Conservation (phyloP, 1,140 invertebrate genomes). For the Drosophila oshimai region DNA sequence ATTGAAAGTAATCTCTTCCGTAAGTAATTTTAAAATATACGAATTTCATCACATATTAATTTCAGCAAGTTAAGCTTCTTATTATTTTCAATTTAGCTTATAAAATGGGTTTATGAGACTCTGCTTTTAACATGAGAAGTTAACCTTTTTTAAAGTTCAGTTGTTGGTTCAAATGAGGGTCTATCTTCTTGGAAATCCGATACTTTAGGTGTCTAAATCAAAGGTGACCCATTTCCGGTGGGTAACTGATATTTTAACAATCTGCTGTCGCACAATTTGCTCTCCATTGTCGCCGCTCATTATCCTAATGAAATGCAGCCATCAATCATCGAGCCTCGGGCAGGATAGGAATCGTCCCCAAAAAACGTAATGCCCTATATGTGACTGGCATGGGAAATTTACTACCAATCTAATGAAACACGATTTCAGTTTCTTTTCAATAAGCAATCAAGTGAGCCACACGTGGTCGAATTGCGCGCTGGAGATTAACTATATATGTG, state of each 20-base stretch:
- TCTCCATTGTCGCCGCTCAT: constrained; percentile 22
- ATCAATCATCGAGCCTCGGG: constrained; percentile 34
- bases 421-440: constrained; percentile 39
- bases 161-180: background rate
- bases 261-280: background rate
- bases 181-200: background rate
- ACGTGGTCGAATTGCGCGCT: constrained; percentile 1
- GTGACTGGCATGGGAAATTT: background rate
- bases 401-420: constrained; percentile 15
- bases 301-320: constrained; percentile 48
- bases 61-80: no score
- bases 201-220: constrained; percentile 5
- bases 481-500: constrained; percentile 29
- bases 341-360: background rate
- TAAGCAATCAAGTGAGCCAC: constrained; percentile 45
- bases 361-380: constrained; percentile 10
- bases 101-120: no score
- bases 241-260: constrained; percentile 36
- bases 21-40: no score
- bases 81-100: no score
- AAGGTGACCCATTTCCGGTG: background rate
- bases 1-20: no score
- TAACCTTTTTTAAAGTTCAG: background rate
- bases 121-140: no score
- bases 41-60: no score